Evolutionary conservation across 2,888 invertebrate genomes (phyloP), one percentile per base, ranked within the genome.

Genomic region (Drosophila melanosoma): DNA sequence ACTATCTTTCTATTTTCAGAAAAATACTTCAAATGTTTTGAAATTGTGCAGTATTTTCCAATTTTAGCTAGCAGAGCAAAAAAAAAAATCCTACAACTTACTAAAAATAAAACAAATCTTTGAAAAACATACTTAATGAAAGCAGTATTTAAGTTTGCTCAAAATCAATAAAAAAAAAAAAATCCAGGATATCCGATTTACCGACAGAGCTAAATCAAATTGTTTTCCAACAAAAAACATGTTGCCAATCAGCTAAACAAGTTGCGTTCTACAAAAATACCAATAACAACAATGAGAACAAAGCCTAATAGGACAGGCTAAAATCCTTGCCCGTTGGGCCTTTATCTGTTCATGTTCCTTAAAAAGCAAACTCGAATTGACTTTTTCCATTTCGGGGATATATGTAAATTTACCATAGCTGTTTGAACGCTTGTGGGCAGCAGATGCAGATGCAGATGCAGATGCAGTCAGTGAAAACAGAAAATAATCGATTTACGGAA

Each of bases 201-300:
- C 35, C 57, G 59, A 64, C 81, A 69, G 61, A 58, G 67, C 54
- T 51, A 53, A 65, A 63, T 65, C 56, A 61, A 64, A 36, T 26
- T 66, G 45, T 54, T 53, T 36, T 40, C 72, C 57, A 73, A 54
- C 66, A 61, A 57, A 52, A 76, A 76, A 72, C 61, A 54, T 51
- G 26, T 58, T 53, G 45, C 36, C 49, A 79, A 60, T 63, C 61
- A 74, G 59, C 63, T 67, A 56, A 73, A 38, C 45, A 48, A 42
- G 42, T 51, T 35, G 6, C 3, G 53, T 36, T 48, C 35, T 48
- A 10, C 57, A 62, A 54, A 38, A 64, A 35, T 15, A 68, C 33
- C 49, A 62, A 26, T 5, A 35, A 53, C 26, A 53, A 54, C 42
- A 59, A 69, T 62, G 57, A 69, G 40, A 65, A 54, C 64, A 61